A percentile compares a stretch with the other conserved stretches of the same genome.
Evolutionary conservation across 2,113 vertebrate genomes (phyloP).

Genomic region (Passer domesticus): DNA sequence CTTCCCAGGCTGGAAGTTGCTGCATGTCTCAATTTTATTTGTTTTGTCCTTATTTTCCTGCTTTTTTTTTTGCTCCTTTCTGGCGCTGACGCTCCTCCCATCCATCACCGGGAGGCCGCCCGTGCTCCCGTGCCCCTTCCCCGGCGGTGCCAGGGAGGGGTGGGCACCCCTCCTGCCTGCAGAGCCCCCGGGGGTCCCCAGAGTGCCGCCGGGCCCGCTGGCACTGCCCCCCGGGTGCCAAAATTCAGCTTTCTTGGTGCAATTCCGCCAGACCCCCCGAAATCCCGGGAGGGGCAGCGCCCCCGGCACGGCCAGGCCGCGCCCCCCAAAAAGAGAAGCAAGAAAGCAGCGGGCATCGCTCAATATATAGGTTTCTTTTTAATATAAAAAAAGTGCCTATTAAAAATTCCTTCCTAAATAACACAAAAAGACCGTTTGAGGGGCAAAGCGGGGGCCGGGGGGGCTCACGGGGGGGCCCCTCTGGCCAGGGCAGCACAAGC

Average conservation of each 20-base stretch:
- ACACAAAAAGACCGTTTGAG: conserved; percentile 28
- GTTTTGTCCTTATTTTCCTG: not conserved
- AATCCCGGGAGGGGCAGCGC: not conserved
- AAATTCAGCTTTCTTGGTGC: not conserved
- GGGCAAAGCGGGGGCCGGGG: not conserved
- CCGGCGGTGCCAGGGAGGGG: not conserved
- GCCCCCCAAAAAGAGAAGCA: not conserved
- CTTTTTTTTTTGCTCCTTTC: not conserved
- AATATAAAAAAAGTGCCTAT: conserved; percentile 37
- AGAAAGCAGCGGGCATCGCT: not conserved
- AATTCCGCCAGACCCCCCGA: not conserved
- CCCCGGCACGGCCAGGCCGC: not conserved
- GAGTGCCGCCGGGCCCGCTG: not conserved
- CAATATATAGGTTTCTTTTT: conserved; percentile 31
- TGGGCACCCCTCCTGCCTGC: not conserved
- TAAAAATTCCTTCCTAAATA: conserved; percentile 58
- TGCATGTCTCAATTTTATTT: not conserved
- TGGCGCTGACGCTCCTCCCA: not conserved
- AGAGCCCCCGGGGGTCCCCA: not conserved
- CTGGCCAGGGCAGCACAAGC: not conserved
- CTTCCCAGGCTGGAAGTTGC: not conserved
- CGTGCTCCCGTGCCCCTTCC: not conserved
- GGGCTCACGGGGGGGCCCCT: not conserved
- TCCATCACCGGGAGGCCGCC: not conserved
- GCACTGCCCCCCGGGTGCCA: not conserved